These are phyloP conservation scores for Varecia variegata DNA, from an alignment of 2,797 vertebrate species.

Conservation along the genomic window DNA sequence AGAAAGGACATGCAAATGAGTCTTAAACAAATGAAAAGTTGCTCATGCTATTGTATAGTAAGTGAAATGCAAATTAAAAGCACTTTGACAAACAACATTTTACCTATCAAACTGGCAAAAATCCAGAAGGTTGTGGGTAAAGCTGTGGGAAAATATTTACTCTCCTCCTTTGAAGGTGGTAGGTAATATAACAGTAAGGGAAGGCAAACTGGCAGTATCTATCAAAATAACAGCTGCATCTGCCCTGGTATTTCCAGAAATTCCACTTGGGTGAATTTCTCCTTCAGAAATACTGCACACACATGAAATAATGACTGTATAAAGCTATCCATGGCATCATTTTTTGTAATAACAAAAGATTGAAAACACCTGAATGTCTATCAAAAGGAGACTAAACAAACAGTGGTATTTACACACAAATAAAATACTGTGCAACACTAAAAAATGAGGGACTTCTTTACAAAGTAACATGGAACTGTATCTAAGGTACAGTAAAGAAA, in stretches of 20 bases:
- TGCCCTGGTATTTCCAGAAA: not conserved
- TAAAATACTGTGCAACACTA: not conserved
- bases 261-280: not conserved
- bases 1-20: not conserved
- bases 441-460: not conserved
- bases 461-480: not conserved
- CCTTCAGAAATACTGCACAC: not conserved
- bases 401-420: not conserved
- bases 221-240: not conserved
- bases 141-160: not conserved
- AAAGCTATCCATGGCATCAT: not conserved
- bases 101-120: not conserved
- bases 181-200: not conserved
- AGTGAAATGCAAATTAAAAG: constrained; percentile 23
- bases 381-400: not conserved
- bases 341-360: not conserved
- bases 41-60: not conserved
- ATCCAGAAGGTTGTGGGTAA: not conserved
- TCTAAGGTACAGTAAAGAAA: not conserved
- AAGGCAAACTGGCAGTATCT: not conserved
- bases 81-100: not conserved
- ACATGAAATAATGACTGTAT: not conserved
- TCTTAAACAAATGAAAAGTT: not conserved
- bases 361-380: not conserved
- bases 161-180: not conserved